Conservation (phyloP, 64 coral and sea anemone genomes). For the Dendronephthya gigantea region DNA sequence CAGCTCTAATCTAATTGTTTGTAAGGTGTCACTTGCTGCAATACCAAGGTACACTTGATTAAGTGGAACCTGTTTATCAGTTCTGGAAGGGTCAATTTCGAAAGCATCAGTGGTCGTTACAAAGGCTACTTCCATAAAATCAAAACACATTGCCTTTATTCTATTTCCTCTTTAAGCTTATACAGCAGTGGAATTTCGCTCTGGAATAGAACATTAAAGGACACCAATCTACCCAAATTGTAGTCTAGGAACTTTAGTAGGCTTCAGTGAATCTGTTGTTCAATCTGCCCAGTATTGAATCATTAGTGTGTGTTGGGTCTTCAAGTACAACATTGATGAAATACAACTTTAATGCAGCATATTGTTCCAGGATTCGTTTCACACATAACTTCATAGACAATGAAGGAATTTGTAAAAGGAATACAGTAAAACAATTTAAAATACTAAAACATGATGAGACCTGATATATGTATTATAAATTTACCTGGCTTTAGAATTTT, state of each 20-base stretch:
- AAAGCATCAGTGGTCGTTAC: not conserved
- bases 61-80: not conserved
- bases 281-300: not conserved
- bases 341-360: not conserved
- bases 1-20: not conserved
- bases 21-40: not conserved
- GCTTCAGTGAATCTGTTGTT: not conserved
- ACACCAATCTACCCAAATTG: not conserved
- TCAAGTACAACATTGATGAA: not conserved
- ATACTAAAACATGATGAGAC: not conserved
- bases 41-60: not conserved
- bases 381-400: not conserved
- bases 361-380: not conserved
- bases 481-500: no score
- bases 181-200: not conserved
- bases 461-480: not conserved
- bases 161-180: not conserved
- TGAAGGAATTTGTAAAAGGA: not conserved
- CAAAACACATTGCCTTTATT: not conserved
- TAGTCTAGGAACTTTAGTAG: not conserved
- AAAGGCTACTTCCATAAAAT: not conserved
- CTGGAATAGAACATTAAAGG: not conserved
- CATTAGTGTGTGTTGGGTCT: constrained; percentile 3
- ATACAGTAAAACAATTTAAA: not conserved
- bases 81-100: not conserved